Conservation (phyloP, 1,140 invertebrate genomes). For the Acromyrmex echinatior region DNA sequence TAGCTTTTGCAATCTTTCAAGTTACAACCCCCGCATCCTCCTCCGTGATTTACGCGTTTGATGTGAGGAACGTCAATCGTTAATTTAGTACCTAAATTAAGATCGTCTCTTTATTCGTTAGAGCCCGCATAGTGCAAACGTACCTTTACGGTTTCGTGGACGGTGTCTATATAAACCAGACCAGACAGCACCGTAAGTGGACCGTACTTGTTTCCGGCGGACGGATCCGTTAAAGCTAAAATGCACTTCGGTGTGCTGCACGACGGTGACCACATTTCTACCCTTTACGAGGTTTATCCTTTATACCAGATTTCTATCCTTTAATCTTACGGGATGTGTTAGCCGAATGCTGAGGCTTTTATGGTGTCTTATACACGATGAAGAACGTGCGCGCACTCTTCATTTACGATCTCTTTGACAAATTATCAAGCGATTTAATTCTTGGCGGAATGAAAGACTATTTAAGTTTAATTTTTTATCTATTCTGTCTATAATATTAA, state of each 20-base stretch:
- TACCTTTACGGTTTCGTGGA: conserved; percentile 24
- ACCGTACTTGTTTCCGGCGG: conserved; percentile 55
- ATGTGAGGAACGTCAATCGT: conserved; percentile 2
- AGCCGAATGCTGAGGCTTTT: not conserved
- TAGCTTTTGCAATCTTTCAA: conserved; percentile 2
- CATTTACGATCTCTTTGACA: not conserved
- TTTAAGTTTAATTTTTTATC: not conserved
- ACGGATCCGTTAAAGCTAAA: conserved; percentile 48
- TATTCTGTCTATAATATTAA: not conserved
- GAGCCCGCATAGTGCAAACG: conserved; percentile 25
- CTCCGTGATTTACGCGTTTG: not conserved
- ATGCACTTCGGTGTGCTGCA: conserved; percentile 5
- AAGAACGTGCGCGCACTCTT: not conserved
- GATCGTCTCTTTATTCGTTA: not conserved
- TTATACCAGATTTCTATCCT: conserved; percentile 36
- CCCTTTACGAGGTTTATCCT: conserved; percentile 33
- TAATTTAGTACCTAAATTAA: conserved; percentile 19
- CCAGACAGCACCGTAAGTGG: conserved; percentile 50
- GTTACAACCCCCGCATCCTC: not conserved
- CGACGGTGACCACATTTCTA: conserved; percentile 26
- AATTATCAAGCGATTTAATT: not conserved
- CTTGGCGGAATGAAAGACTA: not conserved
- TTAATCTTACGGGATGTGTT: conserved; percentile 33
- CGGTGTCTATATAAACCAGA: not conserved
- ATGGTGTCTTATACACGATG: not conserved